Evolutionary conservation across 2,888 invertebrate genomes (phyloP).

Genomic region (Protodeltote pygarga): DNA sequence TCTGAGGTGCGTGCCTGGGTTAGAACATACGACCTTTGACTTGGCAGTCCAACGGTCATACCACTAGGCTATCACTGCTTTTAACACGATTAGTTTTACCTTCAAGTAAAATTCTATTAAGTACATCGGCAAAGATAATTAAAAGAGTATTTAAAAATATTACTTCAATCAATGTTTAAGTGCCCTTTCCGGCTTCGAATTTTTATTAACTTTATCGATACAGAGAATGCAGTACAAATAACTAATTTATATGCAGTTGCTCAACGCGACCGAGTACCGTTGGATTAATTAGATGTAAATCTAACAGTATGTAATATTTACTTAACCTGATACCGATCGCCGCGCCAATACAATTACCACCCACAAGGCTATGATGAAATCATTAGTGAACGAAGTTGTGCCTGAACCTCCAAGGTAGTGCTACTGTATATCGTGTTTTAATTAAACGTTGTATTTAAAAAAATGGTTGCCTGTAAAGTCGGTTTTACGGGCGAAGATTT

Average conservation of each 20-base stretch:
- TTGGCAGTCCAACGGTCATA: too few relatives aligned
- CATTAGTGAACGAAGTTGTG: slow-evolving; percentile 54
- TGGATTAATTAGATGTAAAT: slow-evolving; percentile 58
- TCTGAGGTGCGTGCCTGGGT: too few relatives aligned
- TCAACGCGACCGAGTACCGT: slow-evolving; percentile 36
- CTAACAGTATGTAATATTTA: slow-evolving; percentile 57
- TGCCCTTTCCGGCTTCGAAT: slow-evolving; percentile 15
- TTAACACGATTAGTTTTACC: too few relatives aligned
- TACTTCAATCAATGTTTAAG: slow-evolving; percentile 4
- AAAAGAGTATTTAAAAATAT: too few relatives aligned
- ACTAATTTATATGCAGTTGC: slow-evolving; percentile 51
- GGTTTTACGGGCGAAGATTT: neutral
- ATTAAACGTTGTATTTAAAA: neutral
- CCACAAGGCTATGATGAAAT: slow-evolving; percentile 53
- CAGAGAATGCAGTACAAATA: slow-evolving; percentile 23
- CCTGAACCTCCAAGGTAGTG: slow-evolving; percentile 39
- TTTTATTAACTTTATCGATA: slow-evolving; percentile 17
- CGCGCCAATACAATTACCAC: slow-evolving; percentile 49
- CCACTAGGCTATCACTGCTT: too few relatives aligned
- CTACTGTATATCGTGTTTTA: slow-evolving; percentile 8
- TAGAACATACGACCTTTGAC: too few relatives aligned
- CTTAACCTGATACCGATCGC: slow-evolving; percentile 47
- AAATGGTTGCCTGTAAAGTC: neutral
- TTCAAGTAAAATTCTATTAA: too few relatives aligned
- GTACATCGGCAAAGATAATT: too few relatives aligned